Evolutionary conservation across 64 coral and sea anemone genomes (phyloP).

Genomic region (Astreopora myriophthalma): DNA sequence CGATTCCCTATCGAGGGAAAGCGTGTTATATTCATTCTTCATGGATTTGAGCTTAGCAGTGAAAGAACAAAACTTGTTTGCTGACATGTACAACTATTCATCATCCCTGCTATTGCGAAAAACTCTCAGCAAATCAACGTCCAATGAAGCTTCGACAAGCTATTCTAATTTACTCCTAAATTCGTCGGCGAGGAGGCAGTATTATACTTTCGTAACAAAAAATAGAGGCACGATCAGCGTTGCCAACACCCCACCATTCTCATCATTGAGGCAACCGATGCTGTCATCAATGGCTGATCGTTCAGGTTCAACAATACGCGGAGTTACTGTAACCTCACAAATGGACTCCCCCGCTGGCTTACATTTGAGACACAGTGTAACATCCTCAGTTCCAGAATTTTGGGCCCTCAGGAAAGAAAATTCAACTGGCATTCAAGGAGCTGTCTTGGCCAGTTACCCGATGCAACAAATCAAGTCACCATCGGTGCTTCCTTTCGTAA

Average conservation of each 20-base stretch:
- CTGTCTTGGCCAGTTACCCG: background rate
- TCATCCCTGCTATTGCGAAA: background rate
- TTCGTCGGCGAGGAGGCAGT: background rate
- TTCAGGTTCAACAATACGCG: background rate
- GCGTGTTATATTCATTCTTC: too few relatives aligned
- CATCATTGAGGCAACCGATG: background rate
- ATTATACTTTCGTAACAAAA: background rate
- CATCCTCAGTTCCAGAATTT: background rate
- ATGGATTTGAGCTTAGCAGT: background rate
- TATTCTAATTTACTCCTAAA: background rate
- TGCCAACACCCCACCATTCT: background rate
- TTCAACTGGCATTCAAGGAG: background rate
- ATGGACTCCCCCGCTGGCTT: background rate
- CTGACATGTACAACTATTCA: background rate
- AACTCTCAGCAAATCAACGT: background rate
- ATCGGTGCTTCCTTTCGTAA: background rate
- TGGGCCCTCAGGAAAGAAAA: background rate
- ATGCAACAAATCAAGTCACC: background rate
- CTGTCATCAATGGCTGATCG: background rate
- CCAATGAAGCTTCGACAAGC: background rate
- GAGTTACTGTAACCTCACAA: background rate
- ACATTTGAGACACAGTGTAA: background rate
- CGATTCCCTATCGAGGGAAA: too few relatives aligned
- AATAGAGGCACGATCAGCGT: background rate
- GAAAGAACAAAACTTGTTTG: background rate